These are phyloP conservation scores for Piscicola geometra DNA, from an alignment of 2,888 invertebrate genomes.

Conservation along the genomic window DNA sequence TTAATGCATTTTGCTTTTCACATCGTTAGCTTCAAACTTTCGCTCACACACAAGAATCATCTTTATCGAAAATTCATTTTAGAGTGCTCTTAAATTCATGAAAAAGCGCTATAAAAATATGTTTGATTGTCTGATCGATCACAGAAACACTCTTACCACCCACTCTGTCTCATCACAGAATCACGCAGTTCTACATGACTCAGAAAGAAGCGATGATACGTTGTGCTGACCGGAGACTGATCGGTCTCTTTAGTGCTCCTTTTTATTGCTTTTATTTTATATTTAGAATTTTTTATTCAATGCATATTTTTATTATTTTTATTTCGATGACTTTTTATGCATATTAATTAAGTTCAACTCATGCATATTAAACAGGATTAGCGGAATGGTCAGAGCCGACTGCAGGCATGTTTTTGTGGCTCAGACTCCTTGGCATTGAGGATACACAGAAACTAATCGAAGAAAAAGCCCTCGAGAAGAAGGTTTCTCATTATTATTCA, in stretches of 20 bases:
- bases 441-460: constrained; percentile 72
- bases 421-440: constrained; percentile 65
- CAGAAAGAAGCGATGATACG: constrained; percentile 64
- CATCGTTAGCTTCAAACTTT: no score
- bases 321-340: neutral
- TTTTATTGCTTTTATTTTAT: no score
- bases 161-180: constrained; percentile 46
- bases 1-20: no score
- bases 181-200: constrained; percentile 64
- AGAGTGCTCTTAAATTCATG: no score
- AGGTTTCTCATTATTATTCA: no score
- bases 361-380: constrained; percentile 56
- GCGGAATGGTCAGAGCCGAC: constrained; percentile 66
- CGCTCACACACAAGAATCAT: no score
- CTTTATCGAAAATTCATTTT: no score
- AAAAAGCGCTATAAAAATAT: no score
- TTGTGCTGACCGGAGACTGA: constrained; percentile 63
- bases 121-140: no score
- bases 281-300: no score
- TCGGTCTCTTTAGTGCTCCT: constrained; percentile 58
- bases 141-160: no score
- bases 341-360: neutral
- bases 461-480: constrained; percentile 65
- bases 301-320: neutral
- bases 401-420: constrained; percentile 76